Percentiles rank a stretch among this genome's conserved stretches.
Conservation (phyloP, 1,140 invertebrate species). For the Aphelinus atriplicis region DNA sequence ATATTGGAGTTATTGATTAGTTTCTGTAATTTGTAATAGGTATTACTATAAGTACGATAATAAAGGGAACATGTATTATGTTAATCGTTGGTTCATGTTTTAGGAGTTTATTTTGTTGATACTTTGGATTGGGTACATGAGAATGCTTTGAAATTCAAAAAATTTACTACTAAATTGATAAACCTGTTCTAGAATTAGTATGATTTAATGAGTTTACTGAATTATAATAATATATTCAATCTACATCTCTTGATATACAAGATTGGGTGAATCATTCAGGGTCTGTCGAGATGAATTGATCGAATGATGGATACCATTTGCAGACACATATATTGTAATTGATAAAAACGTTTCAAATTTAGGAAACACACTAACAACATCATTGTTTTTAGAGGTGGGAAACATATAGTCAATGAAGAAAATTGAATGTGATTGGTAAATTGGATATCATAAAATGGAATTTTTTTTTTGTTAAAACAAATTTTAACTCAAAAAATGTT, state of each 20-base stretch:
- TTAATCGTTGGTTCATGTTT: too few relatives aligned
- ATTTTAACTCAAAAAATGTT: background rate
- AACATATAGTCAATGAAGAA: slow-evolving; percentile 1
- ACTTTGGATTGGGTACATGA: too few relatives aligned
- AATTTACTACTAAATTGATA: too few relatives aligned
- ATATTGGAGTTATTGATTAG: too few relatives aligned
- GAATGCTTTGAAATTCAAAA: too few relatives aligned
- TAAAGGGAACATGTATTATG: too few relatives aligned
- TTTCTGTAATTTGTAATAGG: too few relatives aligned
- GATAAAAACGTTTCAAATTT: background rate
- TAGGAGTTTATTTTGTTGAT: too few relatives aligned
- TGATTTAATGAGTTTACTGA: too few relatives aligned
- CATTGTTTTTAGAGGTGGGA: background rate
- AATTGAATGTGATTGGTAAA: background rate
- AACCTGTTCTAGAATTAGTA: too few relatives aligned
- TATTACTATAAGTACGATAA: too few relatives aligned
- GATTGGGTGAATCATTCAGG: slow-evolving; percentile 5
- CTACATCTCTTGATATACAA: slow-evolving; percentile 7
- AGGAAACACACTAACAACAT: background rate
- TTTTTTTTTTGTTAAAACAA: background rate
- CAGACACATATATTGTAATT: slow-evolving; percentile 1
- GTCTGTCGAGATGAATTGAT: slow-evolving; percentile 8
- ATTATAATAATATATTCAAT: background rate
- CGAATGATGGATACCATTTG: background rate
- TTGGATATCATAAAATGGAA: background rate